Conservation (phyloP, 2,888 invertebrate species). For the Rhagonycha lutea region DNA sequence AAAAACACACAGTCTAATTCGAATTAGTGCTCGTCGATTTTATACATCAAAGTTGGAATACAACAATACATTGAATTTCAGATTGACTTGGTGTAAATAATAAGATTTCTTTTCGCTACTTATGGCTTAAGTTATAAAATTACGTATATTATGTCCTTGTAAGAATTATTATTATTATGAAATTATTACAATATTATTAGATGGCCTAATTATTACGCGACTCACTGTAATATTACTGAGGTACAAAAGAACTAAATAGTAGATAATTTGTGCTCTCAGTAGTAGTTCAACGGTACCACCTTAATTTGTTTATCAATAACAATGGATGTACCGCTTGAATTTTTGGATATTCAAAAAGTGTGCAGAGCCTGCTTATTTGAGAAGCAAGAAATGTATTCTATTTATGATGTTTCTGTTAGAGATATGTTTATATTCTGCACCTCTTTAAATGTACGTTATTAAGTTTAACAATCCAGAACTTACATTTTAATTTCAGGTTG, state of each 20-base stretch:
- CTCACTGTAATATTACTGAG: no score
- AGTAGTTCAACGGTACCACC: neutral
- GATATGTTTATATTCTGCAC: conserved; percentile 45
- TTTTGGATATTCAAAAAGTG: conserved; percentile 43
- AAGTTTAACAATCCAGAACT: neutral
- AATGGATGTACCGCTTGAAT: neutral
- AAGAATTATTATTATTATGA: no score
- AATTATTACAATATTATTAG: no score
- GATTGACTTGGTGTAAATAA: no score
- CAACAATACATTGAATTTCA: no score
- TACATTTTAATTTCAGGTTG: conserved; percentile 36
- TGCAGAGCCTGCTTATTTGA: conserved; percentile 58
- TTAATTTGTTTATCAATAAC: neutral
- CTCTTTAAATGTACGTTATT: conserved; percentile 39
- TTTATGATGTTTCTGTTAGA: conserved; percentile 47
- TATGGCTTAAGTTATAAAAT: no score
- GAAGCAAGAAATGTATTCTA: conserved; percentile 50
- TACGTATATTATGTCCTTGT: no score
- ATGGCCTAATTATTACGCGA: no score
- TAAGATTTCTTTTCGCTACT: no score
- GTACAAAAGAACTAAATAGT: neutral
- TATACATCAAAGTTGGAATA: no score
- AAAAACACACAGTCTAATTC: no score
- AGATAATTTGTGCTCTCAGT: neutral
- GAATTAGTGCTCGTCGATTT: no score